These are phyloP conservation scores for Drosophila meridiana DNA, from an alignment of 2,888 invertebrate species.

Conservation along the genomic window DNA sequence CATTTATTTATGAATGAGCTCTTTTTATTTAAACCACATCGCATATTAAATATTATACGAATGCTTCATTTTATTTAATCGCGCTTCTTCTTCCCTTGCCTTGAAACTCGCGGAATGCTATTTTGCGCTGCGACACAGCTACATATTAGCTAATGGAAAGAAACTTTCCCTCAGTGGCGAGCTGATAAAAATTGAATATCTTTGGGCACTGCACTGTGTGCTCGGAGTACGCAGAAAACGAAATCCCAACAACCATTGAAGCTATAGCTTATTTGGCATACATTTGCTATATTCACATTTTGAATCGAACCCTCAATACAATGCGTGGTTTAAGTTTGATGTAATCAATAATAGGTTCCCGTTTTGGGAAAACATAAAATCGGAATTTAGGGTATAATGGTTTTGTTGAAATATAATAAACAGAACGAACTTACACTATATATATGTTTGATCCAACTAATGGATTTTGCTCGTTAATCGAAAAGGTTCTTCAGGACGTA, in stretches of 20 bases:
- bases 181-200: slow-evolving; percentile 49
- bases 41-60: slow-evolving; percentile 24
- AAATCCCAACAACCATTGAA: background rate
- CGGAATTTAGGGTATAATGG: too few species aligned
- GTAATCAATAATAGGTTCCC: too few species aligned
- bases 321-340: too few species aligned
- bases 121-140: slow-evolving; percentile 35
- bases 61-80: slow-evolving; percentile 42
- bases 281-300: too few species aligned
- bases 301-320: too few species aligned
- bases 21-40: slow-evolving; percentile 50
- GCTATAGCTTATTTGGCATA: too few species aligned
- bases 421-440: too few species aligned
- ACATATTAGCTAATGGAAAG: slow-evolving; percentile 46
- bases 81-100: slow-evolving; percentile 61
- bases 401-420: too few species aligned
- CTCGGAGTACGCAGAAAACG: background rate
- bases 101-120: slow-evolving; percentile 53
- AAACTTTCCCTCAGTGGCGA: slow-evolving; percentile 57
- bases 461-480: too few species aligned
- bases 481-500: too few species aligned
- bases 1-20: slow-evolving; percentile 68
- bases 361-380: too few species aligned
- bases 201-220: slow-evolving; percentile 33
- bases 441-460: too few species aligned